Percentiles rank a stretch among this genome's conserved stretches.
Evolutionary conservation across 1,140 invertebrate genomes (phyloP).

Genomic region (Diabrotica undecimpunctata): DNA sequence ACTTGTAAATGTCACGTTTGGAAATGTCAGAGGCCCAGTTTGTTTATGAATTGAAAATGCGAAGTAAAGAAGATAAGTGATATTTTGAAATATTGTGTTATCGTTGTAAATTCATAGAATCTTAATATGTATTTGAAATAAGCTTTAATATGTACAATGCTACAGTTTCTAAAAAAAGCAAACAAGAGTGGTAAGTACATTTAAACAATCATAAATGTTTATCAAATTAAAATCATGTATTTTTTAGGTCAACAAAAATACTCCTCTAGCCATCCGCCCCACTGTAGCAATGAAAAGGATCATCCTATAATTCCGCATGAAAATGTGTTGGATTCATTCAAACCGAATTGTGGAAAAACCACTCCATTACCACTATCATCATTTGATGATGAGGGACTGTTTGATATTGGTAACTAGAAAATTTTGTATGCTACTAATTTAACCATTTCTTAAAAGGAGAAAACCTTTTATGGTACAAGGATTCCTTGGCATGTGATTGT

Average conservation of each 20-base stretch:
- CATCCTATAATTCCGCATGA: slow-evolving; percentile 6
- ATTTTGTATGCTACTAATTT: not conserved
- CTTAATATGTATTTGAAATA: not conserved
- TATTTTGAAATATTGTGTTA: too few species aligned
- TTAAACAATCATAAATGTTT: slow-evolving; percentile 8
- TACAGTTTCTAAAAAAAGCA: slow-evolving; percentile 44
- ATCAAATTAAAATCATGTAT: slow-evolving; percentile 22
- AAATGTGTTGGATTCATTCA: not conserved
- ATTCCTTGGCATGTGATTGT: not conserved
- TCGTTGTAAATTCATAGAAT: too few species aligned
- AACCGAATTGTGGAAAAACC: not conserved
- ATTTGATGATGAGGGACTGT: slow-evolving; percentile 42
- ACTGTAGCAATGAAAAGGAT: slow-evolving; percentile 9
- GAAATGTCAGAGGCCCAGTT: too few species aligned
- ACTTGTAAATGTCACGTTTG: too few species aligned
- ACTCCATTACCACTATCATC: slow-evolving; percentile 22
- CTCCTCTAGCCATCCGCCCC: slow-evolving; percentile 14
- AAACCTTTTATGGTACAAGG: slow-evolving; percentile 10
- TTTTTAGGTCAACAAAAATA: slow-evolving; percentile 22
- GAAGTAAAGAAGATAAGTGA: too few species aligned
- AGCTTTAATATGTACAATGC: slow-evolving; percentile 39
- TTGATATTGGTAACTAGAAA: slow-evolving; percentile 33
- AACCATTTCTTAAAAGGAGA: slow-evolving; percentile 4
- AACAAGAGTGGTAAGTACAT: slow-evolving; percentile 24
- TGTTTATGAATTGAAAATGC: too few species aligned